These are phyloP conservation scores for Mobula birostris DNA, from an alignment of 2,113 vertebrate genomes.

Conservation along the genomic window DNA sequence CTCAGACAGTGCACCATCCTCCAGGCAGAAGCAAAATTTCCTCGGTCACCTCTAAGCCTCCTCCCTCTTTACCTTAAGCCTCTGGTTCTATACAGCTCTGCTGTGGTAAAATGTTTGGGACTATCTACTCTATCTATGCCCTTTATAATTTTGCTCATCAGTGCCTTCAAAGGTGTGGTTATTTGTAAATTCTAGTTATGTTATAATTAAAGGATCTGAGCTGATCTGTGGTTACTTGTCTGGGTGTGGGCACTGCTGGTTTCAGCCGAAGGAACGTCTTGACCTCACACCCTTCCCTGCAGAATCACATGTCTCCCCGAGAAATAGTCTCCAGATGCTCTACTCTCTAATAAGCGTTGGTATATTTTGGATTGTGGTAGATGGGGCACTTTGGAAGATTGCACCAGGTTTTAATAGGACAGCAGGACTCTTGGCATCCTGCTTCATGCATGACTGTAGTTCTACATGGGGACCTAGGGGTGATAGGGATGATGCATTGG, in stretches of 20 bases:
- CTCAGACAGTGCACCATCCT: no score
- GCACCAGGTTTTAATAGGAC: slow-evolving; percentile 5
- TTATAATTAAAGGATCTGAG: slow-evolving; percentile 32
- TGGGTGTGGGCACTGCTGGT: slow-evolving; percentile 4
- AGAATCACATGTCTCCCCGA: not conserved
- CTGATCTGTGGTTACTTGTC: not conserved
- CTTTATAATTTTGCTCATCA: no score
- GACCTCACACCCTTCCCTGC: slow-evolving; percentile 19
- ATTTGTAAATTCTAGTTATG: not conserved
- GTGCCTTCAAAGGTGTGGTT: not conserved
- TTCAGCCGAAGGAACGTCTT: slow-evolving; percentile 8
- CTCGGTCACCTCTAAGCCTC: no score
- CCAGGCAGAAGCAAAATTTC: no score
- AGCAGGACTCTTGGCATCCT: not conserved
- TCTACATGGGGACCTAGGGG: not conserved
- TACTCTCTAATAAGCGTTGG: not conserved
- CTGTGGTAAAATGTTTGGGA: no score
- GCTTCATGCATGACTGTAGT: not conserved
- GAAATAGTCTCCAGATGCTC: slow-evolving; percentile 7
- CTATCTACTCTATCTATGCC: no score
- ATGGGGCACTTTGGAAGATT: not conserved
- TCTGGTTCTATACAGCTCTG: no score
- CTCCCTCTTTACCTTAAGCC: no score
- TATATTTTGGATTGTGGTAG: not conserved
- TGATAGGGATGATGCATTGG: not conserved